Conservation (phyloP, 2,797 vertebrate species). For the Pempheris klunzingeri region DNA sequence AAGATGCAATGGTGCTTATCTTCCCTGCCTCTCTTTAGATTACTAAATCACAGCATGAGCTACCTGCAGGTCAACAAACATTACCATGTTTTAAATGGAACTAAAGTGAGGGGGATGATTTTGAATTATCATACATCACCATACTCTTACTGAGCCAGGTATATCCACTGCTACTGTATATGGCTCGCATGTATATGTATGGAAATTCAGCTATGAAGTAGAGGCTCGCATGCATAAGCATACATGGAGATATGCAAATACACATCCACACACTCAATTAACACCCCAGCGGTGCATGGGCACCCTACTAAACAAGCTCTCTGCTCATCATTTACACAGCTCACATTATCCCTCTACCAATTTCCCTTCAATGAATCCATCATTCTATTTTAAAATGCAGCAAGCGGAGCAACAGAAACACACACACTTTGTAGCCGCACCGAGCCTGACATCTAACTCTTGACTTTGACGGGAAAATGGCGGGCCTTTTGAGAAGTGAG, state of each 20-base stretch:
- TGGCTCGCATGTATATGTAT: slow-evolving; percentile 50
- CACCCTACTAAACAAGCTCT: slow-evolving; percentile 35
- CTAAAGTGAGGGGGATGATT: slow-evolving; percentile 43
- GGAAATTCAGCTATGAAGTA: slow-evolving; percentile 42
- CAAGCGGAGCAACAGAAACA: slow-evolving; percentile 20
- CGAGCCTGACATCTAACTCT: slow-evolving; percentile 24
- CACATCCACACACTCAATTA: slow-evolving; percentile 57
- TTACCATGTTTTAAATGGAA: slow-evolving; percentile 63
- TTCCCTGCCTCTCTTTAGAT: slow-evolving; percentile 41
- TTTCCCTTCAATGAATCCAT: slow-evolving; percentile 52
- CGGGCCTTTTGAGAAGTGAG: slow-evolving; percentile 34
- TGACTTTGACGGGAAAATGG: slow-evolving; percentile 60
- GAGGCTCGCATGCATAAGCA: slow-evolving; percentile 15
- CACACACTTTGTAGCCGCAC: slow-evolving; percentile 15
- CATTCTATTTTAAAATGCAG: slow-evolving; percentile 46
- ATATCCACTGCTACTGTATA: slow-evolving; percentile 31
- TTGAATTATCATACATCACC: slow-evolving; percentile 70
- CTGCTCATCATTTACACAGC: slow-evolving; percentile 55
- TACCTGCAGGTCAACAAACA: slow-evolving; percentile 63
- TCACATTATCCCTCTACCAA: slow-evolving; percentile 49
- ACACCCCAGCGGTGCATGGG: slow-evolving; percentile 46
- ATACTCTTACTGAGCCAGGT: slow-evolving; percentile 46
- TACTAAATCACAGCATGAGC: slow-evolving; percentile 58
- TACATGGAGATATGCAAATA: slow-evolving; percentile 58
- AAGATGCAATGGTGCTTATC: slow-evolving; percentile 34